Percentiles rank a stretch among this genome's conserved stretches.
phyloP scores from a whole-genome alignment of 2,888 invertebrate species.

The Tenthredo notha region DNA sequence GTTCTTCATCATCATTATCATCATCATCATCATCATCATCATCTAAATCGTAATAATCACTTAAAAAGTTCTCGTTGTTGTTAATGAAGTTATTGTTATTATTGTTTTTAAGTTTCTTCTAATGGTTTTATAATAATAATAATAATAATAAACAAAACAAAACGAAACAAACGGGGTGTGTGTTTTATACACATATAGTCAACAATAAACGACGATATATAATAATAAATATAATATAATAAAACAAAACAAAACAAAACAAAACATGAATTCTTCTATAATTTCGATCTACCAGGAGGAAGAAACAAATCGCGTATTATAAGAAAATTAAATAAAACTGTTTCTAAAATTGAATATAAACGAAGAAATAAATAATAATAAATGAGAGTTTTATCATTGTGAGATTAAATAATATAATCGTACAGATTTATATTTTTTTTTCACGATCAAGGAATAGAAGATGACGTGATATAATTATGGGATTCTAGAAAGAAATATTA shows the following conservation, averaged over 20 bases:
- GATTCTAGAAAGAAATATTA: background rate
- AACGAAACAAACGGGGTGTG: background rate
- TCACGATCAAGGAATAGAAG: background rate
- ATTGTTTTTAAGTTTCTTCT: background rate
- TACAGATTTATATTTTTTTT: background rate
- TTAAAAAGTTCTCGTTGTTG: background rate
- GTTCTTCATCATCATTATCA: background rate
- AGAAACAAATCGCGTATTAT: background rate
- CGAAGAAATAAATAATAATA: background rate
- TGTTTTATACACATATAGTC: background rate
- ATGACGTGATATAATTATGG: background rate
- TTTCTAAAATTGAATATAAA: no score
- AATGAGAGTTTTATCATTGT: background rate
- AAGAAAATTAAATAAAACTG: no score
- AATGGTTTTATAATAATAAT: background rate
- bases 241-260: no score
- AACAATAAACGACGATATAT: background rate
- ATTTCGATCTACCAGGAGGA: background rate
- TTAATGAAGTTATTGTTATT: background rate
- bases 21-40: background rate
- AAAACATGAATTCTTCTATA: background rate
- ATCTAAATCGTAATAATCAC: background rate
- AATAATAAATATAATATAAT: background rate
- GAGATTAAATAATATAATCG: background rate
- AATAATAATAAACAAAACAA: background rate